Evolutionary conservation across 2,888 invertebrate genomes (phyloP), one percentile per base, ranked within the genome.

Genomic region (Pheosia tremula): DNA sequence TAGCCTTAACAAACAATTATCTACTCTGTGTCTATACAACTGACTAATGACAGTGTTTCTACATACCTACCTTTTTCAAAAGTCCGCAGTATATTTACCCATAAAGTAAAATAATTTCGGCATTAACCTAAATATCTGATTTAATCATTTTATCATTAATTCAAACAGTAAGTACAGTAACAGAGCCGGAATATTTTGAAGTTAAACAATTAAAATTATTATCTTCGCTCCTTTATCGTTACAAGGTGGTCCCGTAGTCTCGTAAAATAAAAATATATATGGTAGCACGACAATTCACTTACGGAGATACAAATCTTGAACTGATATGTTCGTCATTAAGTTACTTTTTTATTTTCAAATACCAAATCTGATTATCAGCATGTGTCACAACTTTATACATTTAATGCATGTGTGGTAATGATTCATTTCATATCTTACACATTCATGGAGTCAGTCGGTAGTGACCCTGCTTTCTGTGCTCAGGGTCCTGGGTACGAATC

Each of bases 181-280:
- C 43, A 6, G 57, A 56, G 57, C 56, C 37, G 47, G 24, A 59
- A 50, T 43, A 52, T n/a, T 67, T 66, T 64, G 55, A 58, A 59
- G 13, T 47, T 11, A 65, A 59, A 63, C 54, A 63, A 65, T 62
- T 58, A 69, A 65, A 68, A 56, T 60, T 52, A 67, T 72, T 70
- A 76, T 72, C 68, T 61, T 58, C 47, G 49, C 49, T 66, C 39
- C 71, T 61, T 58, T 59, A 72, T 67, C 55, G 60, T 55, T 57
- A 59, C 69, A 69, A 66, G 71, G 78, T 80, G 78, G 75, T 74
- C 74, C 53, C 56, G 58, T 59, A 57, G 57, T 59, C n/a, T 58
- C 56, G 61, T 76, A 75, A 71, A 69, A 39, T 60, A 64, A 60
- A 61, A 68, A 68, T 67, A 68, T 68, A 71, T 63, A 63, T 71